A percentile compares a stretch with the other conserved stretches of the same genome.
Conservation (phyloP, 2,888 invertebrate genomes). For the Dione vanillae region DNA sequence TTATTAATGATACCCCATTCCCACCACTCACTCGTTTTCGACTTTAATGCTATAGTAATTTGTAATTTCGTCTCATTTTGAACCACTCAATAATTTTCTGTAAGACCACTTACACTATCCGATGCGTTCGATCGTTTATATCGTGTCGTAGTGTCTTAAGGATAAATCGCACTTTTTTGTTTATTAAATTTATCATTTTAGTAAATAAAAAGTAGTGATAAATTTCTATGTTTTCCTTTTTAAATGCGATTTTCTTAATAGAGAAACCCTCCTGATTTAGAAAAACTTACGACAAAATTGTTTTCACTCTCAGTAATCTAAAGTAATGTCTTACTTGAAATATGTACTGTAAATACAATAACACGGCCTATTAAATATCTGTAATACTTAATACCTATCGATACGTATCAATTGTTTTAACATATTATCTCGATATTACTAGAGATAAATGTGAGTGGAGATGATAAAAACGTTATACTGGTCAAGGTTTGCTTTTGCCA, state of each 20-base stretch:
- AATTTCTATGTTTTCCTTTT: no score
- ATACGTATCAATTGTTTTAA: conserved; percentile 1
- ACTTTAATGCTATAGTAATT: conserved; percentile 51
- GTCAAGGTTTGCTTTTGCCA: not conserved
- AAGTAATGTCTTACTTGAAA: no score
- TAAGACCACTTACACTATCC: conserved; percentile 38
- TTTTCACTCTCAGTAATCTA: no score
- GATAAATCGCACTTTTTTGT: not conserved
- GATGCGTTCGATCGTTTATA: no score
- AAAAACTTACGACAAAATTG: no score
- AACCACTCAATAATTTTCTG: conserved; percentile 50
- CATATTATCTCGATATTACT: not conserved
- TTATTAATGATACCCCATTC: conserved; percentile 49
- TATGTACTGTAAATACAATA: not conserved
- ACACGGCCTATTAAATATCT: not conserved
- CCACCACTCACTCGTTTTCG: conserved; percentile 47
- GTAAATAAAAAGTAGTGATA: not conserved
- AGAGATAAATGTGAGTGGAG: conserved; percentile 1
- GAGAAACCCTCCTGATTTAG: no score
- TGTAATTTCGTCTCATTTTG: conserved; percentile 53
- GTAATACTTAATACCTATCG: not conserved
- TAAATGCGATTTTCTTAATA: no score
- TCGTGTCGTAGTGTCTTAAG: not conserved
- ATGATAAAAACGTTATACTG: not conserved
- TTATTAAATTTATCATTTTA: not conserved